Conservation (phyloP, 2,797 vertebrate genomes). For the Champsocephalus esox region DNA sequence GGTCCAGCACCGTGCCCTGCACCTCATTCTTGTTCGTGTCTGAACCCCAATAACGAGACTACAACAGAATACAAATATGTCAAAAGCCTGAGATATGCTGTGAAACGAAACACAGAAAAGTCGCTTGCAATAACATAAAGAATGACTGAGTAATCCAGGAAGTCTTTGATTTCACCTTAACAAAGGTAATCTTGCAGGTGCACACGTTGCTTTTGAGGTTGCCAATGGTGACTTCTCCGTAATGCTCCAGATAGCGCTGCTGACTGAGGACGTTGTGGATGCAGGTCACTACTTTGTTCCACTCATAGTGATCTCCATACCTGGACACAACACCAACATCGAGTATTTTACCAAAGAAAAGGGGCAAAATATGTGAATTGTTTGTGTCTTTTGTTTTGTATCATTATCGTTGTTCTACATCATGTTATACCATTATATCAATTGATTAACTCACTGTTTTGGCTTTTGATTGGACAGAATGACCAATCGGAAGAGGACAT, state of each 20-base stretch:
- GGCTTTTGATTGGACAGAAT: neutral
- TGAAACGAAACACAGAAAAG: neutral
- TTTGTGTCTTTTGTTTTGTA: neutral
- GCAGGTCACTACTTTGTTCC: constrained; percentile 97
- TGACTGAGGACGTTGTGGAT: constrained; percentile 96
- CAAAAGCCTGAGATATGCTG: rapidly evolving
- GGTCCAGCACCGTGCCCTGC: constrained; percentile 91
- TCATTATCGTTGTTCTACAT: too few species aligned
- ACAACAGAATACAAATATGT: neutral
- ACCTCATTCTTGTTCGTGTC: constrained; percentile 90
- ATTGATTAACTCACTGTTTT: neutral
- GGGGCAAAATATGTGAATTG: neutral
- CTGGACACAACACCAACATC: constrained; percentile 64
- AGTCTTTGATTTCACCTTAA: constrained; percentile 84
- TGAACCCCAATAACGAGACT: constrained; percentile 96
- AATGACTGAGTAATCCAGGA: neutral
- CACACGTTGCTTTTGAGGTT: constrained; percentile 89
- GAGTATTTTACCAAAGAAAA: neutral
- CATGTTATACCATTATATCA: neutral
- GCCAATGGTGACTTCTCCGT: constrained; percentile 91
- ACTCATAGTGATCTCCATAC: constrained; percentile 95
- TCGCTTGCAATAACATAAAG: too few species aligned
- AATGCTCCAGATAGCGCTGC: constrained; percentile 95
- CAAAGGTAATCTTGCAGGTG: constrained; percentile 95
- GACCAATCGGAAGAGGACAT: neutral